phyloP scores from a whole-genome alignment of 2,113 vertebrate genomes.

The Sander lucioperca region DNA sequence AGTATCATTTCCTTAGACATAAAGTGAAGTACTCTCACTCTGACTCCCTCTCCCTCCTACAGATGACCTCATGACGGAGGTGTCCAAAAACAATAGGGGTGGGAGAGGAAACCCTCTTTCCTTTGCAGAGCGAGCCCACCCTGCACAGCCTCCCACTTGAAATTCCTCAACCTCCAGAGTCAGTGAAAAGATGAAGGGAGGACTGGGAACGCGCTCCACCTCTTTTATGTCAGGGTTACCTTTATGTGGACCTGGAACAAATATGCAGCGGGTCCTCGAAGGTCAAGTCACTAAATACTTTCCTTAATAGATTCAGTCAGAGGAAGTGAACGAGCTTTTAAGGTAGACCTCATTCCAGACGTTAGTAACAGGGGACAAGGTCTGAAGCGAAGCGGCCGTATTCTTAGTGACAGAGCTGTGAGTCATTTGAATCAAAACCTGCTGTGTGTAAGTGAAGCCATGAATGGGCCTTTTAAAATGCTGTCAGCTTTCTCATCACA shows the following conservation, averaged over 20 bases:
- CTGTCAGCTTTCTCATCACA: neutral
- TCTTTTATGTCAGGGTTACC: constrained; percentile 45
- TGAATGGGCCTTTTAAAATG: constrained; percentile 35
- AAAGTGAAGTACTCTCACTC: constrained; percentile 8
- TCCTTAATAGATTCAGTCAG: constrained; percentile 42
- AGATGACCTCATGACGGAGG: constrained; percentile 66
- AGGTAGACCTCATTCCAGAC: constrained; percentile 29
- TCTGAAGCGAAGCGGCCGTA: neutral
- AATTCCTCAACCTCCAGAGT: constrained; percentile 56
- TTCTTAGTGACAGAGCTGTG: constrained; percentile 16
- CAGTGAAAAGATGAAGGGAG: constrained; percentile 44
- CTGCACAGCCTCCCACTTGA: constrained; percentile 49
- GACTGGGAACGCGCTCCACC: neutral
- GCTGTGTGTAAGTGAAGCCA: constrained; percentile 16
- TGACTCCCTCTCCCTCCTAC: constrained; percentile 32
- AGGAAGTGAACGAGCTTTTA: constrained; percentile 28
- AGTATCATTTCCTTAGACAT: neutral
- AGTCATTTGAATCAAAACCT: constrained; percentile 46
- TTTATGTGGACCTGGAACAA: constrained; percentile 49
- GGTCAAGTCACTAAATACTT: constrained; percentile 60
- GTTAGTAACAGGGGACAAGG: neutral
- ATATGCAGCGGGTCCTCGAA: constrained; percentile 30
- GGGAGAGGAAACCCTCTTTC: constrained; percentile 72
- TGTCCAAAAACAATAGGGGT: constrained; percentile 65
- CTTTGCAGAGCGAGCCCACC: constrained; percentile 66